Evolutionary conservation across 2,113 vertebrate genomes (phyloP).

Genomic region (Paraplagusia blochii): DNA sequence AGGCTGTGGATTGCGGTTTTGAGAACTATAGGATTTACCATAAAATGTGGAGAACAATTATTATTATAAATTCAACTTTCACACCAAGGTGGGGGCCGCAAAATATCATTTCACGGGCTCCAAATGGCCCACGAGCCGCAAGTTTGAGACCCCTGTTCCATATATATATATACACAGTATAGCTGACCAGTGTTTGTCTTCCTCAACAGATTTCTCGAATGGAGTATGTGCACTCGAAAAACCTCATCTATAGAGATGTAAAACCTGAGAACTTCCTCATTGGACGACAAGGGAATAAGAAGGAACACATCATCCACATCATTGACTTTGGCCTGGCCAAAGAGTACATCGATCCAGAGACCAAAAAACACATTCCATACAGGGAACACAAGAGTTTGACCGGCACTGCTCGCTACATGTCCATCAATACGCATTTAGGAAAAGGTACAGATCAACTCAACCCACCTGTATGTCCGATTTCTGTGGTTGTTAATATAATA

Average conservation of each 20-base stretch:
- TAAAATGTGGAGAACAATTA: no score
- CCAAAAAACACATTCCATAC: constrained; percentile 99
- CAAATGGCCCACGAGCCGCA: no score
- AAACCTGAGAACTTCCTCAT: constrained; percentile 99
- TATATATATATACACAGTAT: no score
- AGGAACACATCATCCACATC: constrained; percentile 97
- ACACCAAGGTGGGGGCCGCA: no score
- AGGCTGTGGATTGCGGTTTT: no score
- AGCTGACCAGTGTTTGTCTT: constrained; percentile 7
- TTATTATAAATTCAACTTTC: no score
- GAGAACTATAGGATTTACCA: no score
- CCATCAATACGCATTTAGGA: constrained; percentile 97
- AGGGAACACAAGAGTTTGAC: constrained; percentile 98
- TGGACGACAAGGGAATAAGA: constrained; percentile 96
- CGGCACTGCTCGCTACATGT: constrained; percentile 98
- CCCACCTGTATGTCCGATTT: background rate
- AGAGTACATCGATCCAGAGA: constrained; percentile 98
- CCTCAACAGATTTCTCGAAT: constrained; percentile 90
- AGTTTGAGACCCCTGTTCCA: no score
- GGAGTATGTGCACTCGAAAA: constrained; percentile 99
- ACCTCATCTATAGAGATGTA: constrained; percentile 98
- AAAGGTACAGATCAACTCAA: constrained; percentile 82
- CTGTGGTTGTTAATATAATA: no score
- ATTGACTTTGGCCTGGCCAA: constrained; percentile 99
- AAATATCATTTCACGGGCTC: no score